Evolutionary conservation across 1,140 invertebrate genomes (phyloP), one percentile per base, ranked within the genome.

Genomic region (Mercenaria mercenaria): DNA sequence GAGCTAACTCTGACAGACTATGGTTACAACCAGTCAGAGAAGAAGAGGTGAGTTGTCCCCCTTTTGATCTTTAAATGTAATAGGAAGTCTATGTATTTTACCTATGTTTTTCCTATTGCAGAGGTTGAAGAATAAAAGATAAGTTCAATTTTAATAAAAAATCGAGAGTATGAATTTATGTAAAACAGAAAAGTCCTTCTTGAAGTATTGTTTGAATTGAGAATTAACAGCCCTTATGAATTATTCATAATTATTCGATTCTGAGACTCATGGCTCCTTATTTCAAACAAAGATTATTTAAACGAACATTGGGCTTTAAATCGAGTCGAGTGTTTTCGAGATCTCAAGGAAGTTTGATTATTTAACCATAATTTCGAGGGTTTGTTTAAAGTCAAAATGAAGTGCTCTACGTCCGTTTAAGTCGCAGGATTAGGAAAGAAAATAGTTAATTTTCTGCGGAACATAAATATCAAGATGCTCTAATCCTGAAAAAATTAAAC

Each of bases 1-100:
- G 74, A 50, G 34, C 56, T 69, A 80, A 80, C 74, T 85, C 83
- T 74, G 86, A 81, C 64, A 88, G 74, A 72, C 34, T 64, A 4
- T 88, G 86, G 86, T 29, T 88, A 67, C 76, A 88, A 37, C 76
- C 86, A 69, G 86, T 88, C 43, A 80, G 77, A 74, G 86, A 88
- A 69, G 85, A 88, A 72, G 47, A 88, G 74, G 86, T 88, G n/a
- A 47, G 84, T 87, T 41, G 69, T 72, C 67, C 56, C 83, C 83
- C 69, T 85, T 85, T 20, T n/a, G n/a, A 20, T 52, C 10, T 80
- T 77, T 11, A 41, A 2, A 0, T 26, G 10, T 26, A n/a, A n/a
- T n/a, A n/a, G n/a, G n/a, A n/a, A n/a, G n/a, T n/a, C n/a, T n/a
- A n/a, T n/a, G n/a, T n/a, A n/a, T n/a, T n/a, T n/a, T n/a, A n/a